A percentile compares a stretch with the other conserved stretches of the same genome.
Conservation (phyloP, 2,113 vertebrate species). For the Chionomys nivalis region DNA sequence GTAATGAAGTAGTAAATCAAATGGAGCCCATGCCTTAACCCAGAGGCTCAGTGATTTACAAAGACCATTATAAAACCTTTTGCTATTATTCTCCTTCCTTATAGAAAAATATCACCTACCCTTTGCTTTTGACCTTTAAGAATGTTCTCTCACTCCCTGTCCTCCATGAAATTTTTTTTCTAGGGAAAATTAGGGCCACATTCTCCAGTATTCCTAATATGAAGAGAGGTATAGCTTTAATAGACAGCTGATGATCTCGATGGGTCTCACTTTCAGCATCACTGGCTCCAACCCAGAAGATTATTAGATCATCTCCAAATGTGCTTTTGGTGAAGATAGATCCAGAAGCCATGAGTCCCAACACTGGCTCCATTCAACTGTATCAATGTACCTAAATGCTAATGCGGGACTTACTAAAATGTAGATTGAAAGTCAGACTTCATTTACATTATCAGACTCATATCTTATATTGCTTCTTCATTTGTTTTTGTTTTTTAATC, state of each 20-base stretch:
- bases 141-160: neutral
- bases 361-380: constrained; percentile 25
- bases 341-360: constrained; percentile 61
- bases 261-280: neutral
- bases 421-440: constrained; percentile 83
- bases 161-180: neutral
- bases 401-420: constrained; percentile 81
- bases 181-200: neutral
- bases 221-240: neutral
- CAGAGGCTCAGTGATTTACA: neutral
- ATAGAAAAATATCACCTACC: neutral
- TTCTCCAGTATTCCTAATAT: neutral
- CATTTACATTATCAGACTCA: constrained; percentile 77
- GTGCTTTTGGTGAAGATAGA: constrained; percentile 71
- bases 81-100: neutral
- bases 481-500: constrained; percentile 76
- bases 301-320: constrained; percentile 65
- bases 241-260: neutral
- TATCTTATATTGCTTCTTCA: constrained; percentile 81
- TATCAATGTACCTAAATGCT: constrained; percentile 56
- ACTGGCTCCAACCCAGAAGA: constrained; percentile 35
- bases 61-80: neutral
- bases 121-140: neutral
- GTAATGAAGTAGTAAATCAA: neutral
- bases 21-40: neutral